phyloP scores from a whole-genome alignment of 1,140 invertebrate genomes.

The Dinothrombium tinctorium region DNA sequence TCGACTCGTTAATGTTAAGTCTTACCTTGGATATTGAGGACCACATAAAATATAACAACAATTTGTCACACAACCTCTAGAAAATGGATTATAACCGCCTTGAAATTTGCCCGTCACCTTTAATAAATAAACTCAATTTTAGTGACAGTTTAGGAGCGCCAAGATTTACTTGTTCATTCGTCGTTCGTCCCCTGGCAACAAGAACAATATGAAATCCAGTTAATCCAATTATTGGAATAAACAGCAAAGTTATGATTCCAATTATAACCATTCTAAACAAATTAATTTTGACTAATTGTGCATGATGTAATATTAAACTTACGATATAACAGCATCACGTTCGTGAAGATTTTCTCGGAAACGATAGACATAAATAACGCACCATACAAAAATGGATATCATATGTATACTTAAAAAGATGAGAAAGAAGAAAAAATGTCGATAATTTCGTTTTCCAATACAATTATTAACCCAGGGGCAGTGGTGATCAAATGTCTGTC shows the following conservation, averaged over 20 bases:
- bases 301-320: conserved; percentile 24
- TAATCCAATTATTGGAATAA: conserved; percentile 89
- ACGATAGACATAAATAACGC: conserved; percentile 67
- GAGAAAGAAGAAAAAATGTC: conserved; percentile 95
- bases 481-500: conserved; percentile 99
- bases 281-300: conserved; percentile 4
- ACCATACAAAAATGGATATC: conserved; percentile 81
- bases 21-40: conserved; percentile 80
- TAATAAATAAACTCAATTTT: conserved; percentile 1
- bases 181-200: conserved; percentile 91
- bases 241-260: conserved; percentile 61
- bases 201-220: conserved; percentile 93
- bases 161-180: conserved; percentile 93
- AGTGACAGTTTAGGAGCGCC: conserved; percentile 3
- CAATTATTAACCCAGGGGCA: conserved; percentile 99
- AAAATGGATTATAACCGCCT: conserved; percentile 89
- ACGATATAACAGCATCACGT: conserved; percentile 34
- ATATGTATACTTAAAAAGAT: conserved; percentile 87
- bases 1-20: neutral
- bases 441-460: conserved; percentile 91
- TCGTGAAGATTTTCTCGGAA: conserved; percentile 45
- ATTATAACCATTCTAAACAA: conserved; percentile 63
- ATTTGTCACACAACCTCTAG: conserved; percentile 71
- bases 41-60: conserved; percentile 86
- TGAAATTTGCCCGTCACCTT: conserved; percentile 88